phyloP scores from a whole-genome alignment of 2,797 vertebrate genomes.

The Eutrigla gurnardus region DNA sequence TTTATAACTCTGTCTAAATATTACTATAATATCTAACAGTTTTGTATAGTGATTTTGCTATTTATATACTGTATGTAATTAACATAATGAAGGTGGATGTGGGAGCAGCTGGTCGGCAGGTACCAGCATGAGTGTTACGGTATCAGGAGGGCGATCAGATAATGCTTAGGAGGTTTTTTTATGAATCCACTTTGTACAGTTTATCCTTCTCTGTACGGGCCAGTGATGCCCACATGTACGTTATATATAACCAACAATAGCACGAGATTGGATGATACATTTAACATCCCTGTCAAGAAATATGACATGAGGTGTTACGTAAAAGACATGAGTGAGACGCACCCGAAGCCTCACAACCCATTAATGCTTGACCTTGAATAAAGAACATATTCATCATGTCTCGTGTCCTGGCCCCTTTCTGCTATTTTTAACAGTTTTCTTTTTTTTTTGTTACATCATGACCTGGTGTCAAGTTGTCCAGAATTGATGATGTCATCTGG shows the following conservation, averaged over 20 bases:
- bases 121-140: conserved; percentile 12
- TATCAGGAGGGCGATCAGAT: conserved; percentile 32
- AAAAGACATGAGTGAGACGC: conserved; percentile 33
- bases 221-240: neutral
- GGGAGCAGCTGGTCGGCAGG: conserved; percentile 16
- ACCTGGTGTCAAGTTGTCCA: conserved; percentile 32
- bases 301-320: conserved; percentile 27
- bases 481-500: conserved; percentile 43
- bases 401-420: neutral
- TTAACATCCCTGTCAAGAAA: conserved; percentile 3
- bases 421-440: conserved; percentile 20
- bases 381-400: conserved; percentile 22
- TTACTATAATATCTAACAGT: no score
- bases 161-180: conserved; percentile 22
- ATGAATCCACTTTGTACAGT: conserved; percentile 2
- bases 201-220: conserved; percentile 8
- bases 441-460: conserved; percentile 16
- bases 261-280: conserved; percentile 1
- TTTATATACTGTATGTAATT: conserved; percentile 16
- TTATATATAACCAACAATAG: neutral
- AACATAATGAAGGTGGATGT: neutral
- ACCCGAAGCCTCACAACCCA: conserved; percentile 35
- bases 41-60: neutral
- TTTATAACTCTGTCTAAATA: neutral
- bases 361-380: conserved; percentile 38